Conservation (phyloP, 2,888 invertebrate genomes). For the Autographa pulchrina region DNA sequence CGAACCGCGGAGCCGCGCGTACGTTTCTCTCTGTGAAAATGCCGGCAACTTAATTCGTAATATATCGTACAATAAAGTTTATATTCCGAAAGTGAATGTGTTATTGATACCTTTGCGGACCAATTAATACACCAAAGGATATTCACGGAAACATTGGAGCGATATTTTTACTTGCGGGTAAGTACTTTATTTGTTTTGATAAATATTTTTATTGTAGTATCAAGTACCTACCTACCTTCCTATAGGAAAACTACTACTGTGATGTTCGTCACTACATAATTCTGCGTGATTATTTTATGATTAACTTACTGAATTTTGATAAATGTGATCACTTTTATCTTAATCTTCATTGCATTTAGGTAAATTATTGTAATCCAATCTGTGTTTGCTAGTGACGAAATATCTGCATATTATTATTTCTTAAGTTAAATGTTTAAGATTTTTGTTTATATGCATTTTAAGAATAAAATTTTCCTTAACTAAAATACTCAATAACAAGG, state of each 20-base stretch:
- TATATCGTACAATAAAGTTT: constrained; percentile 54
- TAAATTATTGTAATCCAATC: not conserved
- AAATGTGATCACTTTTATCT: constrained; percentile 15
- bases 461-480: constrained; percentile 9
- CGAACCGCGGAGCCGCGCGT: constrained; percentile 72
- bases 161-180: constrained; percentile 67
- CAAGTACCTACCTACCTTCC: not conserved
- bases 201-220: not conserved
- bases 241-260: not conserved
- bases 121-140: constrained; percentile 50
- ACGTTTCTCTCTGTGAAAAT: constrained; percentile 69
- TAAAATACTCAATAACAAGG: not conserved
- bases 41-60: constrained; percentile 74
- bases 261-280: not conserved
- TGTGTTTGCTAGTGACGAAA: not conserved
- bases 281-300: not conserved
- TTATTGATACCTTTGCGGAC: constrained; percentile 61
- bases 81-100: constrained; percentile 73
- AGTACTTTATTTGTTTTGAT: constrained; percentile 52
- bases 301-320: not conserved
- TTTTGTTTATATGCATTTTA: not conserved
- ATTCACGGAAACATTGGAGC: constrained; percentile 52
- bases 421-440: not conserved
- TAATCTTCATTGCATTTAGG: not conserved
- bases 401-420: not conserved